Evolutionary conservation across 2,797 vertebrate species (phyloP).

Genomic region (Limnodromus scolopaceus): DNA sequence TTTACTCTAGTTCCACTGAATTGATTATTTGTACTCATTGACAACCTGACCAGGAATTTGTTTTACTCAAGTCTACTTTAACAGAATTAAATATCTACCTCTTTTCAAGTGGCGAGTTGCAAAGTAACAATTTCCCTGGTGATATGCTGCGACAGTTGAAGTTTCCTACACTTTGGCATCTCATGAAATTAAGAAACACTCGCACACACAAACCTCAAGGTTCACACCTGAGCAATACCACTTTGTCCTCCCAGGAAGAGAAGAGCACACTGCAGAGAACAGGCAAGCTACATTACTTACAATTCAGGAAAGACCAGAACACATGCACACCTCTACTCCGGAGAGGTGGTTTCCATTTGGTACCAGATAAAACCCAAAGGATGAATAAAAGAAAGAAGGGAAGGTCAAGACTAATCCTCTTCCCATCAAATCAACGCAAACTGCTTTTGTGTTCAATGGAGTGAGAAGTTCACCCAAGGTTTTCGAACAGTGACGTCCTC

Average conservation of each 20-base stretch:
- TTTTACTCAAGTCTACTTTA: not conserved
- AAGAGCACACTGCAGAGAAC: constrained; percentile 16
- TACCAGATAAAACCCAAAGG: not conserved
- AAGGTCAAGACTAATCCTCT: not conserved
- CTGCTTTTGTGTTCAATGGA: not conserved
- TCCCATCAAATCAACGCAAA: not conserved
- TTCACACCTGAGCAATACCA: constrained; percentile 71
- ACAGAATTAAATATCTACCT: not conserved
- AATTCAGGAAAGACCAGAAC: not conserved
- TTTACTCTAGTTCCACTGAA: not conserved
- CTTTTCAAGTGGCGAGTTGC: not conserved
- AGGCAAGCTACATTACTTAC: not conserved
- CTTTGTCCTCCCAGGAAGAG: constrained; percentile 15
- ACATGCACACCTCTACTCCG: not conserved
- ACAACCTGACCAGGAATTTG: not conserved
- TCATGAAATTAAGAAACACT: constrained; percentile 50
- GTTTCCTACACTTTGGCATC: constrained; percentile 43
- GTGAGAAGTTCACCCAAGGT: not conserved
- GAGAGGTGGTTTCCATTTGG: not conserved
- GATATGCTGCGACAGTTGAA: not conserved
- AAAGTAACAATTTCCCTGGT: not conserved
- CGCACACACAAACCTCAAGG: constrained; percentile 6
- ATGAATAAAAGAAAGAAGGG: not conserved
- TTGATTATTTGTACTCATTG: not conserved
- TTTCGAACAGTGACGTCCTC: not conserved